Percentiles rank a stretch among this genome's conserved stretches.
Evolutionary conservation across 1,140 invertebrate species (phyloP).

Genomic region (Neocloeon triangulifer): DNA sequence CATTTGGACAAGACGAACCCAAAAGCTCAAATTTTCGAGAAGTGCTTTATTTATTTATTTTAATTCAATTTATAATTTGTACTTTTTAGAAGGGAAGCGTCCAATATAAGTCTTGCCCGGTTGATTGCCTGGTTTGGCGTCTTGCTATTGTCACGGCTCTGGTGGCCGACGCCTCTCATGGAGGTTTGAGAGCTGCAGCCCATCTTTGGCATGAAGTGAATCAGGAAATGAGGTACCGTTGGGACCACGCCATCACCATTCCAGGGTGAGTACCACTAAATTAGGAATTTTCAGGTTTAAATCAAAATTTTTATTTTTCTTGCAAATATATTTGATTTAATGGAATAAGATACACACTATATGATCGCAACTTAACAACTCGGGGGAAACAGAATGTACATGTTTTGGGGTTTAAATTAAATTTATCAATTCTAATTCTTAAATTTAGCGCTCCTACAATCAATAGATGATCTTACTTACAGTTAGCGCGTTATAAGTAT

Average conservation of each 20-base stretch:
- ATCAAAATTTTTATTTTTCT: too few relatives aligned
- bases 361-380: too few relatives aligned
- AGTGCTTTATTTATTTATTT: not conserved
- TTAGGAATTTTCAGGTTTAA: too few relatives aligned
- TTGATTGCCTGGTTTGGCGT: slow-evolving; percentile 61
- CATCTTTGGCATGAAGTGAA: slow-evolving; percentile 85
- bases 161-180: slow-evolving; percentile 49
- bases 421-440: too few relatives aligned
- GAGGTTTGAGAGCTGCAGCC: slow-evolving; percentile 54
- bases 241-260: slow-evolving; percentile 58
- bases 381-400: too few relatives aligned
- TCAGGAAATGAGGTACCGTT: slow-evolving; percentile 69
- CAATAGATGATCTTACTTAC: too few relatives aligned
- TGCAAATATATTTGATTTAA: too few relatives aligned
- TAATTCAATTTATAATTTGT: not conserved
- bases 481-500: too few relatives aligned
- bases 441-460: too few relatives aligned
- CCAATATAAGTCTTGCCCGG: slow-evolving; percentile 49
- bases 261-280: slow-evolving; percentile 54
- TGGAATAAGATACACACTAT: too few relatives aligned
- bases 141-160: slow-evolving; percentile 60
- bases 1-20: not conserved
- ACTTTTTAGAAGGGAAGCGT: not conserved
- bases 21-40: not conserved
- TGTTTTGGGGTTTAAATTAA: too few relatives aligned